Conservation (phyloP, 1,140 invertebrate genomes). For the Callitettix versicolor region DNA sequence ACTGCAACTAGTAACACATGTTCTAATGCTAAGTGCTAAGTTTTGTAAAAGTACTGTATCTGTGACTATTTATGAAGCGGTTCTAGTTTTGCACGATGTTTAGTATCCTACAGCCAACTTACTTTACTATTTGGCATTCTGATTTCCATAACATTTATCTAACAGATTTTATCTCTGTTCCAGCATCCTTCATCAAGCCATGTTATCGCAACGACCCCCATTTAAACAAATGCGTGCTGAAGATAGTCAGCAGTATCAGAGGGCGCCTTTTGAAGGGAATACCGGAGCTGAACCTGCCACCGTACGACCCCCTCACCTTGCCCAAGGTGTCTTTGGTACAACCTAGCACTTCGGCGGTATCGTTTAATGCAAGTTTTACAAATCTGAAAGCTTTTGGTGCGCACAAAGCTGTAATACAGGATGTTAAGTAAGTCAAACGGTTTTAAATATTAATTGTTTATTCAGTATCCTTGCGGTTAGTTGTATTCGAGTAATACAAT, state of each 20-base stretch:
- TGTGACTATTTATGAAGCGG: too few species aligned
- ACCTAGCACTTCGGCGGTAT: slow-evolving; percentile 9
- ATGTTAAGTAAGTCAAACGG: slow-evolving; percentile 17
- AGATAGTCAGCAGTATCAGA: slow-evolving; percentile 7
- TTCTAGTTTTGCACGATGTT: too few species aligned
- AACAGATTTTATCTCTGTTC: too few species aligned
- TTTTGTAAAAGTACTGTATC: too few species aligned
- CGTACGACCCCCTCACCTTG: slow-evolving; percentile 15
- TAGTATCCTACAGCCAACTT: too few species aligned
- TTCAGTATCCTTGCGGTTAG: too few species aligned
- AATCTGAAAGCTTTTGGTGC: slow-evolving; percentile 16
- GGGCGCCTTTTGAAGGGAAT: slow-evolving; percentile 15
- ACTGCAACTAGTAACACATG: too few species aligned
- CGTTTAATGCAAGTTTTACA: slow-evolving; percentile 16
- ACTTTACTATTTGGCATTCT: too few species aligned
- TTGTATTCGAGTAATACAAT: too few species aligned
- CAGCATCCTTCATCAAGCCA: slow-evolving; percentile 20
- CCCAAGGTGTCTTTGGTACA: slow-evolving; percentile 16
- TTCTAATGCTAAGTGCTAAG: too few species aligned
- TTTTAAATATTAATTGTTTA: too few species aligned
- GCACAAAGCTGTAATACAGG: slow-evolving; percentile 12
- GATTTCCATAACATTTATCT: too few species aligned
- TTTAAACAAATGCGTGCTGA: slow-evolving; percentile 14
- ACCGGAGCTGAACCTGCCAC: slow-evolving; percentile 18
- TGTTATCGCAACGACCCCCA: slow-evolving; percentile 16